Evolutionary conservation across 53 echinoderm and acorn worm genomes (phyloP).

Genomic region (Zoroaster sp.): DNA sequence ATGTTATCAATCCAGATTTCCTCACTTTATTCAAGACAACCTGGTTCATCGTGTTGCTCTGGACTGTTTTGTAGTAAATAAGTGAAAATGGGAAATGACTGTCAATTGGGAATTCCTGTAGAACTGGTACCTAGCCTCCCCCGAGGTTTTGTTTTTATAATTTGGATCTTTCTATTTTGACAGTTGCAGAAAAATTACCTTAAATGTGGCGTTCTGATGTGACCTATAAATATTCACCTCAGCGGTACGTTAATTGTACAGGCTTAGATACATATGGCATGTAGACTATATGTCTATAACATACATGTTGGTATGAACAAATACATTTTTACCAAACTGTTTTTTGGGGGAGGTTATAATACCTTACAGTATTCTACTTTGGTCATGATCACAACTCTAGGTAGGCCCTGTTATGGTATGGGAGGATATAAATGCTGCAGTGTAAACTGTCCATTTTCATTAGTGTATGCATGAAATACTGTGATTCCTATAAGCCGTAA

Average conservation of each 20-base stretch:
- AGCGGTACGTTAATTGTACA: too few species aligned
- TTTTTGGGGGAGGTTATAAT: too few species aligned
- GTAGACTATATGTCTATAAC: too few species aligned
- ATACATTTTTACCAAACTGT: too few species aligned
- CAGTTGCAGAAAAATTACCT: background rate
- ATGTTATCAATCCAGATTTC: background rate
- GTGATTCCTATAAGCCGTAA: background rate
- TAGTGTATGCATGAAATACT: background rate
- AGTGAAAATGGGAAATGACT: background rate
- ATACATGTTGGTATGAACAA: too few species aligned
- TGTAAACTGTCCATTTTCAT: conserved; percentile 8
- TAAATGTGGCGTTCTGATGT: too few species aligned
- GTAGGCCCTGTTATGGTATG: too few species aligned
- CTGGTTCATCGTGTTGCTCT: background rate
- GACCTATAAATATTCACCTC: background rate
- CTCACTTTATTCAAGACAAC: background rate
- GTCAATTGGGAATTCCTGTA: background rate
- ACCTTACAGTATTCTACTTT: too few species aligned
- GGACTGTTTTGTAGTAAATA: background rate
- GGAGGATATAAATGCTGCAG: too few species aligned
- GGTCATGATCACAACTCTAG: too few species aligned
- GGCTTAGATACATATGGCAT: too few species aligned
- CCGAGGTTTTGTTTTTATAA: background rate
- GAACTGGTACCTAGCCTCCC: background rate
- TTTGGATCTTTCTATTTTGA: background rate